Evolutionary conservation across 2,113 vertebrate species (phyloP).

Genomic region (Sapajus apella): DNA sequence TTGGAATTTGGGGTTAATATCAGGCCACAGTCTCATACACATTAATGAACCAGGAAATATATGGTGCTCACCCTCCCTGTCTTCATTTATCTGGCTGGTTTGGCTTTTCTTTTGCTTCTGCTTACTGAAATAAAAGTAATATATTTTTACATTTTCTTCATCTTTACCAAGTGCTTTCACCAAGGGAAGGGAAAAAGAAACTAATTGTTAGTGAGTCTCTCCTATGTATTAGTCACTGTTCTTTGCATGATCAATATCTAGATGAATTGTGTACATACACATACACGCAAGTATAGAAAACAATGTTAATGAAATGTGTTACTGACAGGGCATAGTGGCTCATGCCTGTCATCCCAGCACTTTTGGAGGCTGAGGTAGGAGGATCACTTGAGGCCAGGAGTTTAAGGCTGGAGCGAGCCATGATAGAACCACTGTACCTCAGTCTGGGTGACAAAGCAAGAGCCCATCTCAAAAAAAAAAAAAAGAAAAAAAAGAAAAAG

Average conservation of each 20-base stretch:
- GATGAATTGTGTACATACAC: neutral
- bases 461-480: too few relatives aligned
- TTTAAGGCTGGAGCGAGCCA: too few relatives aligned
- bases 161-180: slow-evolving; percentile 22
- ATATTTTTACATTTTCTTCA: slow-evolving; percentile 41
- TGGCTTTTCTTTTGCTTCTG: slow-evolving; percentile 25
- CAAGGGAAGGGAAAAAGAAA: neutral
- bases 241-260: neutral
- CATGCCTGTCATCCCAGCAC: too few relatives aligned
- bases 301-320: neutral
- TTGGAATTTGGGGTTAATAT: slow-evolving; percentile 67
- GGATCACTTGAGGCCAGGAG: too few relatives aligned
- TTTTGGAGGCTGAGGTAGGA: too few relatives aligned
- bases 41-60: slow-evolving; percentile 60
- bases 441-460: too few relatives aligned
- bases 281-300: neutral
- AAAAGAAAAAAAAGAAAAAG: too few relatives aligned
- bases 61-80: neutral
- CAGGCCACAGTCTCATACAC: slow-evolving; percentile 59
- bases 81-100: slow-evolving; percentile 51
- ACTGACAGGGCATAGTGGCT: neutral
- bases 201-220: neutral
- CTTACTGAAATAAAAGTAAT: slow-evolving; percentile 31
- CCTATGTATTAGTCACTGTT: neutral
- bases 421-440: too few relatives aligned